Percentiles rank a stretch among this genome's conserved stretches.
These are phyloP conservation scores for Arizona elegans DNA, from an alignment of 2,113 vertebrate genomes.

Conservation along the genomic window DNA sequence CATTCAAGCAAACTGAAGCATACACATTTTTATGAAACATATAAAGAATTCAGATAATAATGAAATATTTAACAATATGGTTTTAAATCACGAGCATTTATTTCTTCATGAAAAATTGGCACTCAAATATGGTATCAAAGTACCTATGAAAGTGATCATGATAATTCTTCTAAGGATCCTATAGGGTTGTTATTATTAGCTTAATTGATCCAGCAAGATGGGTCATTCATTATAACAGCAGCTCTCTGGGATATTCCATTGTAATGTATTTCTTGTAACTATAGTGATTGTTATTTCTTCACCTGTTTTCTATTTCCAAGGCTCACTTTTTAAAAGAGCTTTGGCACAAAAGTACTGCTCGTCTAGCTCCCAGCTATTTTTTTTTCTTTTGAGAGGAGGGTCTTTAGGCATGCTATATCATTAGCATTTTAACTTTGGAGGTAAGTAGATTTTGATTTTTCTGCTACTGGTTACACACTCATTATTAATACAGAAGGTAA, in stretches of 20 bases:
- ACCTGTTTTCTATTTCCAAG: background rate
- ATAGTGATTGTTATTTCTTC: background rate
- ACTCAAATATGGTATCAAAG: background rate
- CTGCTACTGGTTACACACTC: background rate
- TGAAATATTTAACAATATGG: background rate
- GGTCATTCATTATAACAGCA: background rate
- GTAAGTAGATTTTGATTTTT: background rate
- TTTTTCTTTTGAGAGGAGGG: background rate
- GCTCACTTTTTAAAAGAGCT: background rate
- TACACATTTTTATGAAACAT: constrained; percentile 32
- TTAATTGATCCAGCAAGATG: background rate
- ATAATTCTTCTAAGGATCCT: background rate
- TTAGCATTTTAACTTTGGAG: background rate
- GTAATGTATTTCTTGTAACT: background rate
- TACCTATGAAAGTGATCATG: background rate
- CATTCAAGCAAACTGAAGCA: background rate
- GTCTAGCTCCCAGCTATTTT: background rate
- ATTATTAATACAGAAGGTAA: background rate
- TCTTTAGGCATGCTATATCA: background rate
- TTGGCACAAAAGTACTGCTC: constrained; percentile 27
- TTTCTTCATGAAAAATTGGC: background rate
- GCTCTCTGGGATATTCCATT: background rate
- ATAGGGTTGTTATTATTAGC: background rate
- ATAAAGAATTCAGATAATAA: constrained; percentile 11
- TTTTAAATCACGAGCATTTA: background rate